Base-by-base conservation (phyloP, 2,888 invertebrate genomes). In the Mesoligia furuncula region DNA sequence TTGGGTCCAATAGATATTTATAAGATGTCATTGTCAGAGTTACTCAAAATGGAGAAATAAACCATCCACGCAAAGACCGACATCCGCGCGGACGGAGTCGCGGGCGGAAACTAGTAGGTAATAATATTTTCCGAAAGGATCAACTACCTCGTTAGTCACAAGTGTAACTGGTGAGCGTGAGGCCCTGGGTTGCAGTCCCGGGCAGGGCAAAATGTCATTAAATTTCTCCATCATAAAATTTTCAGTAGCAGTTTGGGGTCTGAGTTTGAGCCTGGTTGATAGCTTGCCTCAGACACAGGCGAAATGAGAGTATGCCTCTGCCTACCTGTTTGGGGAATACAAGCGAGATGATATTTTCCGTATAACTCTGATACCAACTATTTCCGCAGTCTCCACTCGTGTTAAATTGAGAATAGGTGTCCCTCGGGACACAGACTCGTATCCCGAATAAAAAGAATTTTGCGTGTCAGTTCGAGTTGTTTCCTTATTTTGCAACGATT, bases 321-420 rank as follows among this genome's bases (percentile, higher is more conserved):
- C 27, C 0, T 20, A n/a, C 5, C 57, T 51, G 48, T 17, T 2
- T 24, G 2, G 65, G 59, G 82, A 51, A 24, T 65, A 42, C 27
- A 66, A n/a, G 45, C 51, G 17, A 36, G 57, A 51, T 59, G 51
- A 45, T 68, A 72, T 81, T 81, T 78, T 42, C 67, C 42, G 27
- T 48, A 62, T 45, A 69, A 85, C 68, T 69, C 61, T 62, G 73
- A 39, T 81, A 9, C 27, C 57, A 75, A 81, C 79, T 51, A 66
- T 81, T 59, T 69, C 45, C 54, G 42, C 67, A 73, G 59, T 67
- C 68, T 51, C 42, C 51, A 31, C 59, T 72, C 75, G 76, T 77
- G 88, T 84, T 86, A 86, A 77, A 88, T 88, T 82, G 87, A 75
- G 82, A 75, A 80, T 71, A 77, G 71, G 62, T 59, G 5, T 77